phyloP scores from a whole-genome alignment of 1,140 invertebrate species.

The Centruroides vittatus region DNA sequence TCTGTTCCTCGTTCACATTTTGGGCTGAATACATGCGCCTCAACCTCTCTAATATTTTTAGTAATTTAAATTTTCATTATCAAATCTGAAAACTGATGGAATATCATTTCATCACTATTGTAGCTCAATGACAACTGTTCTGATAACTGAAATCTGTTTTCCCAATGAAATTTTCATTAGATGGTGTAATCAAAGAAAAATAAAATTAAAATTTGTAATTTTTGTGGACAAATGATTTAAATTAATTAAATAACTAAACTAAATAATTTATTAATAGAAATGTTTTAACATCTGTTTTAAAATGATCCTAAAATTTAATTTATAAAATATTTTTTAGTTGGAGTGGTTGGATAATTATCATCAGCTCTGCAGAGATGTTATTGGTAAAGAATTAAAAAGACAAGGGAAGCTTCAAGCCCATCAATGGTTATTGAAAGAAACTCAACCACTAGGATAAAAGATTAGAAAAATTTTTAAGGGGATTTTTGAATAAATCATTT shows the following conservation, averaged over 20 bases:
- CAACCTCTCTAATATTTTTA: too few species aligned
- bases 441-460: constrained; percentile 35
- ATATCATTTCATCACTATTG: too few species aligned
- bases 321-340: constrained; percentile 36
- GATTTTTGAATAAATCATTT: background rate
- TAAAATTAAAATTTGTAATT: background rate
- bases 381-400: constrained; percentile 49
- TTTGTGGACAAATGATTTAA: background rate
- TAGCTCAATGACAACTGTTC: too few species aligned
- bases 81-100: too few species aligned
- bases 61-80: too few species aligned
- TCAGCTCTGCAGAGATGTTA: constrained; percentile 43
- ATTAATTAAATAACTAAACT: background rate
- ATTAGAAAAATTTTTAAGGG: background rate
- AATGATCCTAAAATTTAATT: background rate
- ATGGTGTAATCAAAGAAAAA: background rate
- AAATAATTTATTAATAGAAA: background rate
- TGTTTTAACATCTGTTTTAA: background rate
- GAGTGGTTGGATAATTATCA: constrained; percentile 65
- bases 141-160: background rate
- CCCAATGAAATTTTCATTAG: background rate
- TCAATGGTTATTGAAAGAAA: constrained; percentile 60
- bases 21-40: too few species aligned
- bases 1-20: too few species aligned
- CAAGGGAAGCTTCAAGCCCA: constrained; percentile 45